Conservation (phyloP, 1,140 invertebrate species). For the Nasonia longicornis region DNA sequence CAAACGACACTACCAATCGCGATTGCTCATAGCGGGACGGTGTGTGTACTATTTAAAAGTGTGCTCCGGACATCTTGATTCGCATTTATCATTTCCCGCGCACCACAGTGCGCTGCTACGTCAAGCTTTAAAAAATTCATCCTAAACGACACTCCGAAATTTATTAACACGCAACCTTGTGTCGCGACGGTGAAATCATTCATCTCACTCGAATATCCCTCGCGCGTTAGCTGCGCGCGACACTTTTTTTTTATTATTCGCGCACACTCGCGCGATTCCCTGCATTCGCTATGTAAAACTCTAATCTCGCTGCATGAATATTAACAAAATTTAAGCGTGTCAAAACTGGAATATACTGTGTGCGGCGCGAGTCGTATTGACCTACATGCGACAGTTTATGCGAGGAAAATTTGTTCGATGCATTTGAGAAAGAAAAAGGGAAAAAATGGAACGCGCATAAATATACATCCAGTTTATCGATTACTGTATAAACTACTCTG, state of each 20-base stretch:
- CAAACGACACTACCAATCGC: background rate
- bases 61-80: background rate
- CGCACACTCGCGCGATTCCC: background rate
- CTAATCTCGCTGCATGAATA: conserved; percentile 20
- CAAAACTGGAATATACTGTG: conserved; percentile 7
- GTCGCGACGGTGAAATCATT: background rate
- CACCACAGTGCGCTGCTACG: background rate
- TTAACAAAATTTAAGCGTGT: conserved; percentile 30
- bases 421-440: conserved; percentile 13
- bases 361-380: conserved; percentile 9
- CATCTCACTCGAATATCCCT: background rate
- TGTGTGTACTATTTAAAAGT: background rate
- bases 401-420: conserved; percentile 22
- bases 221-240: background rate
- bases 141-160: background rate
- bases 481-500: conserved; percentile 27
- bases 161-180: conserved; percentile 1
- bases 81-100: background rate
- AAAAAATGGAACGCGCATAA: conserved; percentile 20
- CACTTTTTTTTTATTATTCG: background rate
- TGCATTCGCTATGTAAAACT: conserved; percentile 14
- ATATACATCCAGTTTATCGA: conserved; percentile 33
- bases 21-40: background rate
- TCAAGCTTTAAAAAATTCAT: background rate
- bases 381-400: conserved; percentile 24